Base-by-base conservation (phyloP, 2,797 vertebrate genomes). In the Paguma larvata region DNA sequence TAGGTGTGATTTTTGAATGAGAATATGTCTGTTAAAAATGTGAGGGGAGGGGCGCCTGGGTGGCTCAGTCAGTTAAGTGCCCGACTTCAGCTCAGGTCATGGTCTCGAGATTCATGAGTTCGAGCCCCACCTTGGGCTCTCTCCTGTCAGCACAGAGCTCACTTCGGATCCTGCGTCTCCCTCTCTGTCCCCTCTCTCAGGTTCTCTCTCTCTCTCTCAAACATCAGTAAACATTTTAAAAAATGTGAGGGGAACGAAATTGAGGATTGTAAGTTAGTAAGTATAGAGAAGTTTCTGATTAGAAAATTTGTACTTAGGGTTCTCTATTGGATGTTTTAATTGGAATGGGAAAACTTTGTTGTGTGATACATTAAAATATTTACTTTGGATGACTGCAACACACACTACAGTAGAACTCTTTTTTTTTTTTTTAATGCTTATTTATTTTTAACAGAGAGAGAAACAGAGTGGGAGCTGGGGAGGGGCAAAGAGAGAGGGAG, bases 21-120 rank as follows among this genome's bases (percentile, higher is more conserved):
- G 67, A 85, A 73, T 86, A 83, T 82, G 83, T 92, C n/a, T 59
- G 34, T 84, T 25, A 73, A 92, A 93, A 96, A 92, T 23, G 13
- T 86, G 44, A 88, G 48, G 18, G 18, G 25, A 82, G 53, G 53
- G 53, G 53, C 19, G 6, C 53, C 19, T 56, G 19, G 53, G 53
- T 56, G 53, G 53, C 53, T 21, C 38, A 38, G 53, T 19, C 53
- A 56, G 53, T 56, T 19, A 56, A 56, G 19, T 6, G 6, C 19
- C 53, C 6, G 53, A 56, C 53, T 56, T 56, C 53, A 56, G 53
- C 53, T 56, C 53, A 56, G 18, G 53, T 56, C 6, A 56, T 21
- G 53, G 19, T 56, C 53, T 56, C 53, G 19, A 56, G 53, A 56
- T 56, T 21, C 18, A 18, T 56, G 53, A 56, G 19, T 56, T 56